phyloP scores from a whole-genome alignment of 1,140 invertebrate species.

The Hirudo medicinalis region DNA sequence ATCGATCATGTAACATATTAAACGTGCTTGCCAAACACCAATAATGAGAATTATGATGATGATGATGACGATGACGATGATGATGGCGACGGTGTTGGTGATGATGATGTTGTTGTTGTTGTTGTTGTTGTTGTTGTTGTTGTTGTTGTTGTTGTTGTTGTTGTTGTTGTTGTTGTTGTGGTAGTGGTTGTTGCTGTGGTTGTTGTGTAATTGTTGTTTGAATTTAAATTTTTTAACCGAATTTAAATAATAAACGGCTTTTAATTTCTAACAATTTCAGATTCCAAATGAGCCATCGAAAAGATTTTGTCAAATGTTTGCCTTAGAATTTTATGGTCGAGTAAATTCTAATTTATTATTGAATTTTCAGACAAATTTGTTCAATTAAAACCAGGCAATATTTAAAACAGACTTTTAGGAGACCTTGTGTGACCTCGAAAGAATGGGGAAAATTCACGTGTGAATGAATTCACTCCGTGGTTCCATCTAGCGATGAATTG shows the following conservation, averaged over 20 bases:
- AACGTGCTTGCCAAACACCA: no score
- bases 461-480: no score
- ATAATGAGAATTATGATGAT: not conserved
- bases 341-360: not conserved
- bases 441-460: no score
- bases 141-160: not conserved
- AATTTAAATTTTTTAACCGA: not conserved
- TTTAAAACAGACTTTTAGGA: no score
- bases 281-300: not conserved
- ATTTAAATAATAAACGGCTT: not conserved
- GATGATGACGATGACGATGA: conserved; percentile 6
- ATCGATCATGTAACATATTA: no score
- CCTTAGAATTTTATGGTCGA: not conserved
- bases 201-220: no score
- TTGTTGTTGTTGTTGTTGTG: not conserved
- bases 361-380: not conserved
- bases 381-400: no score
- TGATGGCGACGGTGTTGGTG: not conserved
- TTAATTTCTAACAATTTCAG: not conserved
- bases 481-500: not conserved
- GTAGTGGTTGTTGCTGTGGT: no score
- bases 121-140: conserved; percentile 7
- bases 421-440: no score
- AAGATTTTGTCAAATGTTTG: not conserved
- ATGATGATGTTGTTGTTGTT: not conserved